Percentiles rank a stretch among this genome's conserved stretches.
phyloP scores from a whole-genome alignment of 2,113 vertebrate genomes.

The Gracilinanus agilis region DNA sequence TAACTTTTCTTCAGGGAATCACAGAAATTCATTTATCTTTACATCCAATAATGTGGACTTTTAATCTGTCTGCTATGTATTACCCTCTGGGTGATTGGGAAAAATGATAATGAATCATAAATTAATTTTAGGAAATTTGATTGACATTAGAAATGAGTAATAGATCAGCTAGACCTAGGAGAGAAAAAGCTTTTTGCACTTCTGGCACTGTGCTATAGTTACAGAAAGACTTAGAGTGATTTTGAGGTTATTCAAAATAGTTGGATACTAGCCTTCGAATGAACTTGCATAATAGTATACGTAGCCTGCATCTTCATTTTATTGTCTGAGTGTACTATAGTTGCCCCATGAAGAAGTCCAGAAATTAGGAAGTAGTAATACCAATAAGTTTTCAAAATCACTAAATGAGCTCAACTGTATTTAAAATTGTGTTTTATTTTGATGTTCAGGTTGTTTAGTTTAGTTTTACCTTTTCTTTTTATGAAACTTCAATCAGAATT shows the following conservation, averaged over 20 bases:
- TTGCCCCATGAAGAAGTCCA: not conserved
- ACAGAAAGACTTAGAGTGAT: not conserved
- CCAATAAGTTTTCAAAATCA: not conserved
- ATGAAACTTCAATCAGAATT: not conserved
- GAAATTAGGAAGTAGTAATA: not conserved
- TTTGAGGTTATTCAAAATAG: not conserved
- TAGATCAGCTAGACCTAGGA: slow-evolving; percentile 16
- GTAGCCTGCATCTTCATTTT: not conserved
- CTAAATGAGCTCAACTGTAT: not conserved
- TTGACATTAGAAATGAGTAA: slow-evolving; percentile 42
- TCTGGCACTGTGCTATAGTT: not conserved
- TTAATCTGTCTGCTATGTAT: slow-evolving; percentile 52
- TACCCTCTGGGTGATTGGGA: slow-evolving; percentile 26
- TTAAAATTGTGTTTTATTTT: not conserved
- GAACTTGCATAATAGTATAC: not conserved
- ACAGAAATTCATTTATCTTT: slow-evolving; percentile 5
- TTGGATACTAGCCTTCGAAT: not conserved
- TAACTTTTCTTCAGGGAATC: slow-evolving; percentile 29
- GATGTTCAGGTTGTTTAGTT: not conserved
- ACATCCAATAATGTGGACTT: slow-evolving; percentile 44
- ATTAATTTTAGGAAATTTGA: slow-evolving; percentile 36
- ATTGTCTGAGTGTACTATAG: not conserved
- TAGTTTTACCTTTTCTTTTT: not conserved
- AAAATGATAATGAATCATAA: slow-evolving; percentile 36
- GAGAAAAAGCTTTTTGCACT: slow-evolving; percentile 52